Percentiles rank a stretch among this genome's conserved stretches.
These are phyloP conservation scores for Montipora efflorescens DNA, from an alignment of 64 coral and sea anemone species.

Conservation along the genomic window DNA sequence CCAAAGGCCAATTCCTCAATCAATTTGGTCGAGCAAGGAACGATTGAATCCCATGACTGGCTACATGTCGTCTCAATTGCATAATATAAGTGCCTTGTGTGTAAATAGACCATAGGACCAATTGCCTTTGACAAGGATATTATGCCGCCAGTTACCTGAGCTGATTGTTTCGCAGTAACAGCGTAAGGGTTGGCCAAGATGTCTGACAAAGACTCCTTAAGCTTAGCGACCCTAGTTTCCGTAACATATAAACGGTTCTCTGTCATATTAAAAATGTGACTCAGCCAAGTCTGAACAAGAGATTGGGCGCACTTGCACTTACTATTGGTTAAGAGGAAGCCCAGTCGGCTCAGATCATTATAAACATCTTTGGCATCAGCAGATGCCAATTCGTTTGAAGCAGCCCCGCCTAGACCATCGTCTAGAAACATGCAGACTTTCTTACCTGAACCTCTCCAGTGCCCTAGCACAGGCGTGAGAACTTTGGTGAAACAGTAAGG, in stretches of 20 bases:
- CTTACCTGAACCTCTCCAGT: neutral
- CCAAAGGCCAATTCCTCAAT: constrained; percentile 41
- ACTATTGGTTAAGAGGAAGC: neutral
- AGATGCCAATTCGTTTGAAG: neutral
- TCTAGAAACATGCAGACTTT: neutral
- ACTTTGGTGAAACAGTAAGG: constrained; percentile 37
- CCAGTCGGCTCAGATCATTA: neutral
- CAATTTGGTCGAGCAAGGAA: constrained; percentile 19
- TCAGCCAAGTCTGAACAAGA: neutral
- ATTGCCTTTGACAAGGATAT: constrained; percentile 48
- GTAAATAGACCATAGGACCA: constrained; percentile 20
- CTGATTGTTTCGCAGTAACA: constrained; percentile 2
- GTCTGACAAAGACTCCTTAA: constrained; percentile 17
- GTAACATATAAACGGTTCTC: constrained; percentile 18
- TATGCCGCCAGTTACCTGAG: constrained; percentile 32
- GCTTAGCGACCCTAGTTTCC: constrained; percentile 25
- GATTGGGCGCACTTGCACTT: neutral
- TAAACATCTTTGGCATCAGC: neutral
- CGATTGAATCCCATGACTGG: constrained; percentile 13
- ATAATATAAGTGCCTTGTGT: constrained; percentile 57
- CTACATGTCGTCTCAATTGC: constrained; percentile 12
- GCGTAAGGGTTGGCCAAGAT: constrained; percentile 11
- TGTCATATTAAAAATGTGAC: neutral
- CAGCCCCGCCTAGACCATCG: neutral
- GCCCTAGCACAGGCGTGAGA: neutral